A percentile compares a stretch with the other conserved stretches of the same genome.
phyloP scores from a whole-genome alignment of 2,113 vertebrate genomes.

The Dicaeum eximium region DNA sequence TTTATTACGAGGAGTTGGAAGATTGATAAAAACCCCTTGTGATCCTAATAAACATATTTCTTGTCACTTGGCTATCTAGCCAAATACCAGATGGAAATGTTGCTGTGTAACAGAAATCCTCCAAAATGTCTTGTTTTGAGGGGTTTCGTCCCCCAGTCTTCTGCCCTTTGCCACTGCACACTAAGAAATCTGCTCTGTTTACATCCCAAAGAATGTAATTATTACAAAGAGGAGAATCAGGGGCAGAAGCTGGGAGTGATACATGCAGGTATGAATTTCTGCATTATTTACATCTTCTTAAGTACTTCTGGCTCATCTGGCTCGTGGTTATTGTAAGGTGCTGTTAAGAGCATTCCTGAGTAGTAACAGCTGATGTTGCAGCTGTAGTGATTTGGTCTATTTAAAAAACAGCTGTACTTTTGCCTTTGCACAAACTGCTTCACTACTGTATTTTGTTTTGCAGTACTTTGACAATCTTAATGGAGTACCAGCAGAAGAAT shows the following conservation, averaged over 20 bases:
- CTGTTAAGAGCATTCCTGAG: not conserved
- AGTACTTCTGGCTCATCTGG: not conserved
- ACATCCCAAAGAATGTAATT: not conserved
- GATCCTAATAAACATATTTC: too few species aligned
- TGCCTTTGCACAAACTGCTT: not conserved
- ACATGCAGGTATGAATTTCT: not conserved
- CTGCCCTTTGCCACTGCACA: not conserved
- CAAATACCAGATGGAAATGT: not conserved
- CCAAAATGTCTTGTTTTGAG: not conserved
- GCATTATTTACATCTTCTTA: not conserved
- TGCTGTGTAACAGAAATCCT: not conserved
- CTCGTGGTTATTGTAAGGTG: not conserved
- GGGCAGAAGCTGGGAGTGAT: not conserved
- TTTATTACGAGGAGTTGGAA: not conserved
- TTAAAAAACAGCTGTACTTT: not conserved
- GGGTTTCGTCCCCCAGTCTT: not conserved
- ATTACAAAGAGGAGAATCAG: not conserved
- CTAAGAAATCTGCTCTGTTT: not conserved
- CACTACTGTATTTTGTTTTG: not conserved
- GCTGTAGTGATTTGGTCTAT: not conserved
- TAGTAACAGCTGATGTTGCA: not conserved
- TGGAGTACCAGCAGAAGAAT: constrained; percentile 77
- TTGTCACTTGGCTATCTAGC: not conserved
- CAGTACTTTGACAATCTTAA: constrained; percentile 92
- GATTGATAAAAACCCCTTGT: not conserved